Conservation (phyloP, 2,888 invertebrate species). For the Zygaena filipendulae region DNA sequence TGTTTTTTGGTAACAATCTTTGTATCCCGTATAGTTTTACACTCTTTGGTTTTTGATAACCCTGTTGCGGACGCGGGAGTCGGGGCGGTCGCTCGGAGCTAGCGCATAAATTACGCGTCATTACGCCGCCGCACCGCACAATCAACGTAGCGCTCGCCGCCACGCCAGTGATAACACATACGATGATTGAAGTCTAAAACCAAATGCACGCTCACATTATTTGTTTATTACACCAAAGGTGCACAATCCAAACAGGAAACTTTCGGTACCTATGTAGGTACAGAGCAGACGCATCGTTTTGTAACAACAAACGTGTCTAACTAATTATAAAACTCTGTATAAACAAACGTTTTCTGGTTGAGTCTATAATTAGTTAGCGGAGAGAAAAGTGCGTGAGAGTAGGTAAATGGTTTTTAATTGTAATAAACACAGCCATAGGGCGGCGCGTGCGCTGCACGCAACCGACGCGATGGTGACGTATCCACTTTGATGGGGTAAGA, state of each 20-base stretch:
- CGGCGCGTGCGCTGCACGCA: constrained; percentile 30
- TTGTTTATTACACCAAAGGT: too few species aligned
- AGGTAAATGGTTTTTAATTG: constrained; percentile 51
- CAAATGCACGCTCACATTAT: too few species aligned
- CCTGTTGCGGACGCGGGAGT: too few species aligned
- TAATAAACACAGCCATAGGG: constrained; percentile 34
- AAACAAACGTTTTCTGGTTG: constrained; percentile 28
- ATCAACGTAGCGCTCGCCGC: constrained; percentile 17
- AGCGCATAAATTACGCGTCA: constrained; percentile 18
- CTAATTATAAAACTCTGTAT: constrained; percentile 30
- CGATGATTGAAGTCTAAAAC: constrained; percentile 29
- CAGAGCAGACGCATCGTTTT: too few species aligned
- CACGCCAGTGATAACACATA: constrained; percentile 23
- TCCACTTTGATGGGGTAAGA: constrained; percentile 15
- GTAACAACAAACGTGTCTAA: constrained; percentile 23
- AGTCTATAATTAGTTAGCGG: constrained; percentile 37
- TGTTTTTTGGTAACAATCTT: too few species aligned
- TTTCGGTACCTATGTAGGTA: too few species aligned
- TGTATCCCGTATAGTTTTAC: too few species aligned
- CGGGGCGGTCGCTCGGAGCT: background rate
- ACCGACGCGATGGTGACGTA: constrained; percentile 23
- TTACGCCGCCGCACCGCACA: constrained; percentile 17
- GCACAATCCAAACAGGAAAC: too few species aligned
- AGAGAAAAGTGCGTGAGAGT: constrained; percentile 52
- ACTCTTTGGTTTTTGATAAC: too few species aligned